Conservation (phyloP, 2,113 vertebrate genomes). For the Acinonyx jubatus region DNA sequence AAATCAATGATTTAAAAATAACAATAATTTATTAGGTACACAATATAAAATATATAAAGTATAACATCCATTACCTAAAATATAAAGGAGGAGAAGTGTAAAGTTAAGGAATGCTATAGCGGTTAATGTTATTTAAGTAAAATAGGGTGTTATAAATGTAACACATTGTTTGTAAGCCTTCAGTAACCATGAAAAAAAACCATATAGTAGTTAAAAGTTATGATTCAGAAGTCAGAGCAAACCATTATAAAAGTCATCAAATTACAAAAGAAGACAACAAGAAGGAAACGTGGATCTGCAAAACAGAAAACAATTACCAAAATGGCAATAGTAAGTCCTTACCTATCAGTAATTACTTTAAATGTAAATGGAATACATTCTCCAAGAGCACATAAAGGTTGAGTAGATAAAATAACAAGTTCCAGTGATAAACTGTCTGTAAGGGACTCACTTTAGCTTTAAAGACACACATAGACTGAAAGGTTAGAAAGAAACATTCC, state of each 20-base stretch:
- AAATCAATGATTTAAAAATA: not conserved
- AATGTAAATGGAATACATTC: not conserved
- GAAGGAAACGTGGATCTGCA: not conserved
- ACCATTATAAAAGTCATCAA: not conserved
- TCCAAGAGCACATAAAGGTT: not conserved
- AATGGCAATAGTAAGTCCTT: not conserved
- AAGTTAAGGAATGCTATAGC: not conserved
- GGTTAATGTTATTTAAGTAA: not conserved
- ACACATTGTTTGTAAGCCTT: not conserved
- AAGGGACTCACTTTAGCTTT: not conserved
- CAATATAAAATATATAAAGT: not conserved
- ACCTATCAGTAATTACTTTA: not conserved
- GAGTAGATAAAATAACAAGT: not conserved
- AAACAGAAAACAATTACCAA: not conserved
- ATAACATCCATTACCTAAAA: not conserved
- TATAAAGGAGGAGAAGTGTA: not conserved
- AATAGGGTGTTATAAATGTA: not conserved
- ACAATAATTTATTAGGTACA: not conserved
- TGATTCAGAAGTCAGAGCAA: not conserved
- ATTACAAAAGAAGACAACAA: not conserved
- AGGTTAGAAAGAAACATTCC: not conserved
- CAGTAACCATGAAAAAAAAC: not conserved
- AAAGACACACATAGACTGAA: not conserved
- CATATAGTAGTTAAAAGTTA: not conserved
- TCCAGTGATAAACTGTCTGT: not conserved